These are phyloP conservation scores for Cyprinodon variegatus DNA, from an alignment of 2,113 vertebrate genomes.

Conservation along the genomic window DNA sequence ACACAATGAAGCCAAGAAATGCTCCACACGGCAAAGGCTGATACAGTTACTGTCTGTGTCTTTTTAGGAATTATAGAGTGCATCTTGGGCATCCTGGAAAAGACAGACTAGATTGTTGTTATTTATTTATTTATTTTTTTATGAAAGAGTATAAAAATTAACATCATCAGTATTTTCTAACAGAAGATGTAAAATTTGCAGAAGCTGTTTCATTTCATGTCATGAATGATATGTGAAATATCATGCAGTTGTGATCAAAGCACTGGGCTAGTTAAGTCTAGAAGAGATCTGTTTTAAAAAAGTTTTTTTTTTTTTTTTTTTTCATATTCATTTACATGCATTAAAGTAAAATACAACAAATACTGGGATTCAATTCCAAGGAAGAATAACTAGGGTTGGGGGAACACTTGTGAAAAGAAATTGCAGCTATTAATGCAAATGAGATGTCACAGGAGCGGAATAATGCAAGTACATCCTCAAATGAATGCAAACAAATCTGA, in stretches of 20 bases:
- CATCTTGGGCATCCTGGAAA: neutral
- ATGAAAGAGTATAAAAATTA: neutral
- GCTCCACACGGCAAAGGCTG: conserved; percentile 30
- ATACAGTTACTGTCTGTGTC: conserved; percentile 19
- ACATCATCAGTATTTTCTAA: conserved; percentile 6
- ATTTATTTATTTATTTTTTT: too few species aligned
- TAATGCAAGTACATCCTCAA: neutral
- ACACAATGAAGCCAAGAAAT: conserved; percentile 42
- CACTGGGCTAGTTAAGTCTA: too few species aligned
- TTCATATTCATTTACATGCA: too few species aligned
- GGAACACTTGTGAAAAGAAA: conserved; percentile 14
- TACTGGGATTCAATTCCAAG: neutral
- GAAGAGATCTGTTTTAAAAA: too few species aligned
- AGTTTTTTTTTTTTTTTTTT: too few species aligned
- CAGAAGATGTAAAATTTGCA: conserved; percentile 23
- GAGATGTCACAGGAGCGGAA: conserved; percentile 1
- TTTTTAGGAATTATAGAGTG: neutral
- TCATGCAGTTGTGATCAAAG: too few species aligned
- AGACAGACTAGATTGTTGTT: conserved; percentile 11
- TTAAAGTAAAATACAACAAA: neutral
- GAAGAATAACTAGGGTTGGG: neutral
- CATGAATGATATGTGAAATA: neutral
- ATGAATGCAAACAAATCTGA: neutral
- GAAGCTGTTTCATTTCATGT: conserved; percentile 1
- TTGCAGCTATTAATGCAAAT: conserved; percentile 29